Evolutionary conservation across 2,113 vertebrate genomes (phyloP), one percentile per base, ranked within the genome.

Genomic region (Pandion haliaetus): DNA sequence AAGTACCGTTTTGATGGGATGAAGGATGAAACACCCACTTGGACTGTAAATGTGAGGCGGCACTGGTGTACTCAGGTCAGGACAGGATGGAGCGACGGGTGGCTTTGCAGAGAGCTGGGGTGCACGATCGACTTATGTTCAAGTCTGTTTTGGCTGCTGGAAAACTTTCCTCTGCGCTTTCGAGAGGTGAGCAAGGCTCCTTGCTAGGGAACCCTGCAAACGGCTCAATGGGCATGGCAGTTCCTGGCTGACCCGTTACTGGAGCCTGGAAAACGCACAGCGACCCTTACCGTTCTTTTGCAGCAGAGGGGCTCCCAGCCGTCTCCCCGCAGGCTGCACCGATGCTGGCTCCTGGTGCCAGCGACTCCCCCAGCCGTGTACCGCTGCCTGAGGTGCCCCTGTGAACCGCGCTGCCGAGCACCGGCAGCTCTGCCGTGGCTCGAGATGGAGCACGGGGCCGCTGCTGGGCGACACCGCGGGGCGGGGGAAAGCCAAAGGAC

Each of bases 91-190:
- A 1, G 5, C 9, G 55, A 45, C 1, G 3, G 52, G 57, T 1
- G 2, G 31, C 17, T 49, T 15, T 45, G 87, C 50, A 14, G 34
- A 14, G 45, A 9, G 26, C 18, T 49, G 38, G 14, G 38, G 44
- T 15, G 20, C 5, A 0, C 6, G 29, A 12, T 23, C 3, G 0
- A 19, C 55, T 34, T 15, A 23, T 2, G 4, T 29, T 36, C 9
- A 17, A 34, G 28, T 34, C 50, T 1, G 0, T 24, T 42, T 18
- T 10, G 6, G n/a, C 18, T 23, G n/a, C 63, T 7, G 5, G 36
- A 42, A 67, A 55, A 38, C 69, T 32, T 28, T 14, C 5, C 62
- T 38, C 69, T 5, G 24, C 0, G 0, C 20, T 52, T 16, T 5
- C 0, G 1, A 23, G 0, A 8, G 52, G 9, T 8, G 15, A 55